phyloP scores from a whole-genome alignment of 2,113 vertebrate genomes.

The Pedetes capensis region DNA sequence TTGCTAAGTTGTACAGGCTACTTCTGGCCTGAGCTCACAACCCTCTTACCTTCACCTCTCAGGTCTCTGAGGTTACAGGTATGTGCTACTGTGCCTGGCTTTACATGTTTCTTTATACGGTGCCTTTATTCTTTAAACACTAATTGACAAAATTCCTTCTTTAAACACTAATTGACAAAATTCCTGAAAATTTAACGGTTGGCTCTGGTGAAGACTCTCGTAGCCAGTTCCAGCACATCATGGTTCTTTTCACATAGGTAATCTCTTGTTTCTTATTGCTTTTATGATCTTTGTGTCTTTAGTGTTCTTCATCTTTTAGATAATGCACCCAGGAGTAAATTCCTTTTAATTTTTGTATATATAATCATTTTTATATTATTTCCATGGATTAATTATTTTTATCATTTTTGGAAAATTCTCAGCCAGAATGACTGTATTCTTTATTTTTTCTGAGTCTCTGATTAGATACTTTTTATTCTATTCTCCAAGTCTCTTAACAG shows the following conservation, averaged over 20 bases:
- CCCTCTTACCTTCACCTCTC: too few relatives aligned
- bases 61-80: too few relatives aligned
- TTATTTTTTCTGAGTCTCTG: background rate
- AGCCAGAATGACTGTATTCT: background rate
- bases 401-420: background rate
- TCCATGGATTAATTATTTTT: background rate
- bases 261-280: background rate
- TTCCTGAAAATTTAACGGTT: background rate
- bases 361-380: background rate
- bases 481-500: background rate
- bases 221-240: background rate
- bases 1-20: too few relatives aligned
- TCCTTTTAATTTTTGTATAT: background rate
- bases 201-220: background rate
- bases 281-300: background rate
- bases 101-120: background rate
- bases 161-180: background rate
- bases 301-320: background rate
- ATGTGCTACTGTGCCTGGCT: too few relatives aligned
- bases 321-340: background rate
- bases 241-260: background rate
- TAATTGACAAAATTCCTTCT: background rate
- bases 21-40: too few relatives aligned
- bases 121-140: background rate
- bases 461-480: slow-evolving; percentile 28